These are phyloP conservation scores for Phaethornis superciliosus DNA, from an alignment of 2,113 vertebrate genomes.

Conservation along the genomic window DNA sequence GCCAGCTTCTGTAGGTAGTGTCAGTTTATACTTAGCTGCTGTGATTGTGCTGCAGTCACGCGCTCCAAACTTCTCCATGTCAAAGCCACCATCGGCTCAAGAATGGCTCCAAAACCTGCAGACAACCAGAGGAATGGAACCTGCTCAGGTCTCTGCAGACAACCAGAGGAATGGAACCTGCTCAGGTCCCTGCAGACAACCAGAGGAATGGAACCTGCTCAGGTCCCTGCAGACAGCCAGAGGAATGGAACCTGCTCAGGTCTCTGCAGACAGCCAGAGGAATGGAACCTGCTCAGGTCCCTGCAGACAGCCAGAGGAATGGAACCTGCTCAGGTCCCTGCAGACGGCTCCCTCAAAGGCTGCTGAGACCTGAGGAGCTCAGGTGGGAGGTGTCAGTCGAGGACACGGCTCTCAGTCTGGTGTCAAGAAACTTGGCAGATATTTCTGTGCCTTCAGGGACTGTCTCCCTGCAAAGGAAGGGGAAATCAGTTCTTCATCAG, in stretches of 20 bases:
- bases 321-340: too few species aligned
- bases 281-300: too few species aligned
- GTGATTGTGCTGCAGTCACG: background rate
- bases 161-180: too few species aligned
- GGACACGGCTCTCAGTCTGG: background rate
- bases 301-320: too few species aligned
- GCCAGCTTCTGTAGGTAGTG: background rate
- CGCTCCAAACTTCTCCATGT: background rate
- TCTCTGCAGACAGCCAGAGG: too few species aligned
- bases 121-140: background rate
- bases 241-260: too few species aligned
- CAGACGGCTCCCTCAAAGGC: too few species aligned
- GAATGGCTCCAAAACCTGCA: background rate
- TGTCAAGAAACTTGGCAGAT: background rate
- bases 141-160: too few species aligned
- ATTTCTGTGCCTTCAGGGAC: background rate
- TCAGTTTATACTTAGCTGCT: conserved; percentile 3
- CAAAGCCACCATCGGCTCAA: background rate
- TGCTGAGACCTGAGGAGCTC: background rate
- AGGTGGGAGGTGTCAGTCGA: background rate
- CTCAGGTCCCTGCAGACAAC: too few species aligned
- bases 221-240: too few species aligned
- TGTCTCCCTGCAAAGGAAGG: background rate
- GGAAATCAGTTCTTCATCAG: background rate
- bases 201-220: too few species aligned